Evolutionary conservation across 1,140 invertebrate species (phyloP).

Genomic region (Phenacoccus solenopsis): DNA sequence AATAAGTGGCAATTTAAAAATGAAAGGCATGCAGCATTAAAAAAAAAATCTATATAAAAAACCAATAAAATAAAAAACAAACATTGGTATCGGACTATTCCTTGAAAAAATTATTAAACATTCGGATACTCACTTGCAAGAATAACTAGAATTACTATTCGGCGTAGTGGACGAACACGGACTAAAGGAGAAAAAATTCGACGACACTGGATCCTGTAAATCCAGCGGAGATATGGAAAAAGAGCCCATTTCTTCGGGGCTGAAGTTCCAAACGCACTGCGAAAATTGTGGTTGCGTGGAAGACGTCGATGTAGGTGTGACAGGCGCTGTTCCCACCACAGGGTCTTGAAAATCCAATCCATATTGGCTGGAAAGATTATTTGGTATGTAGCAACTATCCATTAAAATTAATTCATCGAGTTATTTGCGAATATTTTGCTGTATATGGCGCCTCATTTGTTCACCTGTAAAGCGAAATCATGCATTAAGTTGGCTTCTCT

Average conservation of each 20-base stretch:
- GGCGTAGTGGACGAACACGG: slow-evolving; percentile 7
- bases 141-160: slow-evolving; percentile 9
- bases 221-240: slow-evolving; percentile 14
- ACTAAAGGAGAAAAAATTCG: slow-evolving; percentile 7
- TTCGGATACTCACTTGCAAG: neutral
- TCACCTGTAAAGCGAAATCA: neutral
- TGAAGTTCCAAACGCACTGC: slow-evolving; percentile 12
- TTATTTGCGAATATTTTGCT: neutral
- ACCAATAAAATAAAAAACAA: too few relatives aligned
- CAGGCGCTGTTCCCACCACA: neutral
- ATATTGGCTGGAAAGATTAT: slow-evolving; percentile 12
- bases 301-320: neutral
- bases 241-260: slow-evolving; percentile 11
- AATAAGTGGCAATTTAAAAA: too few relatives aligned
- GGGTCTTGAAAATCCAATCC: neutral
- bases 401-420: neutral
- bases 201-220: slow-evolving; percentile 8
- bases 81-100: too few relatives aligned
- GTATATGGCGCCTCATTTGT: neutral
- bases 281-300: slow-evolving; percentile 16
- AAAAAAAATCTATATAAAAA: too few relatives aligned
- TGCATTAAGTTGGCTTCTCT: too few relatives aligned
- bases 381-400: slow-evolving; percentile 7
- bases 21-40: too few relatives aligned
- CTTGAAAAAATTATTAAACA: neutral